phyloP scores from a whole-genome alignment of 2,888 invertebrate species.

The Agrotis exclamationis region DNA sequence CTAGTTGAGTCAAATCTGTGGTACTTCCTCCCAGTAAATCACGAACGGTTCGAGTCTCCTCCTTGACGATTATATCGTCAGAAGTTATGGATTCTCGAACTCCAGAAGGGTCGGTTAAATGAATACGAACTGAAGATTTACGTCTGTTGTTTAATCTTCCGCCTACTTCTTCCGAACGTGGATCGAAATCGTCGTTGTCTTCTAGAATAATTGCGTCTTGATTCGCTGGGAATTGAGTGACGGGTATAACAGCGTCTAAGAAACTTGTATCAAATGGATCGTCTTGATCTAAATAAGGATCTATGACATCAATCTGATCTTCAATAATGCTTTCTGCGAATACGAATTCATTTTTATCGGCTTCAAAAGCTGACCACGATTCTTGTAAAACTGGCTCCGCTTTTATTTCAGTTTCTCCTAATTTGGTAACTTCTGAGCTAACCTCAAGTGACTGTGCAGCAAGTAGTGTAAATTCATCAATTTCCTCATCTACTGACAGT shows the following conservation, averaged over 20 bases:
- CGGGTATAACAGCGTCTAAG: constrained; percentile 94
- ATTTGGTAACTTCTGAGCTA: constrained; percentile 89
- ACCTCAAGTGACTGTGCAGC: constrained; percentile 94
- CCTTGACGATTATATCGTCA: constrained; percentile 85
- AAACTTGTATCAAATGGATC: constrained; percentile 97
- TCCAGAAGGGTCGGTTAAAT: constrained; percentile 92
- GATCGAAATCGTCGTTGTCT: constrained; percentile 92
- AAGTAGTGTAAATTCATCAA: constrained; percentile 95
- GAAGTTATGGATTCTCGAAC: constrained; percentile 90
- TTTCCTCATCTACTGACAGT: constrained; percentile 88
- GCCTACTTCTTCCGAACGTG: constrained; percentile 92
- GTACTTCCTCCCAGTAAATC: constrained; percentile 95
- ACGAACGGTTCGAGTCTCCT: constrained; percentile 85
- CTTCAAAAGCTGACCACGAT: constrained; percentile 93
- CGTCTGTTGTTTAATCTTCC: constrained; percentile 83
- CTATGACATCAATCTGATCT: constrained; percentile 85
- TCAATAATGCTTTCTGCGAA: constrained; percentile 87
- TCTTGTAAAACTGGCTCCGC: constrained; percentile 86
- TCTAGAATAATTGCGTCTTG: constrained; percentile 83
- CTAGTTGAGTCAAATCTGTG: constrained; percentile 93
- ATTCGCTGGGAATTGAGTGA: constrained; percentile 79
- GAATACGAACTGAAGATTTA: constrained; percentile 91
- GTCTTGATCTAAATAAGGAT: constrained; percentile 91
- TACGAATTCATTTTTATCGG: constrained; percentile 85
- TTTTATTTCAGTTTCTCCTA: constrained; percentile 83